Evolutionary conservation across 2,888 invertebrate species (phyloP).

Genomic region (Hydriomena furcata): DNA sequence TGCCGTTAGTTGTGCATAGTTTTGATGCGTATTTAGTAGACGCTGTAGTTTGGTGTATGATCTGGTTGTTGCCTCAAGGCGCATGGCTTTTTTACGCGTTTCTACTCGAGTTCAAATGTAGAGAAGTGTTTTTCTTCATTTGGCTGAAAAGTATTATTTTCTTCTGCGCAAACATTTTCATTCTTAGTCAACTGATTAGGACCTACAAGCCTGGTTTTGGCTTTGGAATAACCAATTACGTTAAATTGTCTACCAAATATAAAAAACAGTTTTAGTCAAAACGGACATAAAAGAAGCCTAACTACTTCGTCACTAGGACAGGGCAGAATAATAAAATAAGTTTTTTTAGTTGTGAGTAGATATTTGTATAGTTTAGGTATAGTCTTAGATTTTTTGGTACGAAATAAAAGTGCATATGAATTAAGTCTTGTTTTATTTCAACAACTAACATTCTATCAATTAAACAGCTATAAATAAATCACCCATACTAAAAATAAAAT

Average conservation of each 20-base stretch:
- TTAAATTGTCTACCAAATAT: conserved; percentile 2
- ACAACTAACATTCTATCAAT: conserved; percentile 53
- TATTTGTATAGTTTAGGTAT: conserved; percentile 39
- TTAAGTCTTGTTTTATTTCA: conserved; percentile 60
- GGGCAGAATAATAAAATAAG: no score
- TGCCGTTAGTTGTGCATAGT: conserved; percentile 91
- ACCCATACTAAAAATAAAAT: conserved; percentile 54
- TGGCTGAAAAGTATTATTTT: conserved; percentile 94
- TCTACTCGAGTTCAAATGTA: conserved; percentile 93
- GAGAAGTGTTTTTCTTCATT: conserved; percentile 91
- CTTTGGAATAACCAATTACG: conserved; percentile 49
- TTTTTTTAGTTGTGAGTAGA: neutral
- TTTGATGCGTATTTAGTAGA: conserved; percentile 82
- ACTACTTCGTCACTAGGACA: no score
- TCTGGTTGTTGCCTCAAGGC: conserved; percentile 90
- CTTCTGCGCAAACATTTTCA: conserved; percentile 90
- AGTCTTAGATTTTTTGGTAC: conserved; percentile 32
- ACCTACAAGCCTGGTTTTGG: conserved; percentile 62
- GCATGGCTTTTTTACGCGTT: conserved; percentile 97
- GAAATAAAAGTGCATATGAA: conserved; percentile 32
- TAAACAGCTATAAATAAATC: conserved; percentile 50
- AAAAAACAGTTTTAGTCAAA: conserved; percentile 11
- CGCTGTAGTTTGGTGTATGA: conserved; percentile 72
- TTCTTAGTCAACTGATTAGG: conserved; percentile 83
- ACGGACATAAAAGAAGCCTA: no score